These are phyloP conservation scores for Umimayanthus chanpuru DNA, from an alignment of 92 coral and sea anemone species.

Conservation along the genomic window DNA sequence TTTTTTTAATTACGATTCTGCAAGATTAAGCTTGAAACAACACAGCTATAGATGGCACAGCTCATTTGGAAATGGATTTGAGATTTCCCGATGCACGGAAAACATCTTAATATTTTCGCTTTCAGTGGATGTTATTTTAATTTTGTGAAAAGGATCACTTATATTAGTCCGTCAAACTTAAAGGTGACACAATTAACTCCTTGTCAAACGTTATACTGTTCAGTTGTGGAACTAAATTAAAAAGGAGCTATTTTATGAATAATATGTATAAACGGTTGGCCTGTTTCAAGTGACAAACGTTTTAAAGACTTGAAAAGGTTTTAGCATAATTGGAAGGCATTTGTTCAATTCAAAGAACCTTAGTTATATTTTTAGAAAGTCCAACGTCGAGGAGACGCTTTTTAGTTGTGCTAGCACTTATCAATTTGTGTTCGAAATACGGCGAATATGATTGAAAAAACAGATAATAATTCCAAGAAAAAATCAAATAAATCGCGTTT, in stretches of 20 bases:
- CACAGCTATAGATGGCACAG: background rate
- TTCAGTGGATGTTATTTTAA: too few species aligned
- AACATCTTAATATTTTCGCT: background rate
- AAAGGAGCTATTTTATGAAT: background rate
- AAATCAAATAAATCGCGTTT: too few species aligned
- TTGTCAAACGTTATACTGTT: background rate
- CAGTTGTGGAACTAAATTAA: background rate
- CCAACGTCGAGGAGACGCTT: too few species aligned
- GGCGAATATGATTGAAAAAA: background rate
- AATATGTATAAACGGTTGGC: too few species aligned
- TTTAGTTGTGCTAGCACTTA: background rate
- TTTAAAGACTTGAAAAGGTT: background rate
- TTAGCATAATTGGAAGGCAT: background rate
- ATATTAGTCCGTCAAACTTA: background rate
- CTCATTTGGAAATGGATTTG: background rate
- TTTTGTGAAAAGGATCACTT: background rate
- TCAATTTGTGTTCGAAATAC: background rate
- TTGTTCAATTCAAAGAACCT: background rate
- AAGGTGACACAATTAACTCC: background rate
- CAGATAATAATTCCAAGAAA: too few species aligned
- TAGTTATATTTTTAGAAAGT: too few species aligned
- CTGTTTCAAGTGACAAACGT: background rate
- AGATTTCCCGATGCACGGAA: background rate
- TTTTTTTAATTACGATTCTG: background rate
- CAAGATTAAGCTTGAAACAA: background rate